Evolutionary conservation across 2,797 vertebrate genomes (phyloP), one percentile per base, ranked within the genome.

Genomic region (Neostethus bicornis): DNA sequence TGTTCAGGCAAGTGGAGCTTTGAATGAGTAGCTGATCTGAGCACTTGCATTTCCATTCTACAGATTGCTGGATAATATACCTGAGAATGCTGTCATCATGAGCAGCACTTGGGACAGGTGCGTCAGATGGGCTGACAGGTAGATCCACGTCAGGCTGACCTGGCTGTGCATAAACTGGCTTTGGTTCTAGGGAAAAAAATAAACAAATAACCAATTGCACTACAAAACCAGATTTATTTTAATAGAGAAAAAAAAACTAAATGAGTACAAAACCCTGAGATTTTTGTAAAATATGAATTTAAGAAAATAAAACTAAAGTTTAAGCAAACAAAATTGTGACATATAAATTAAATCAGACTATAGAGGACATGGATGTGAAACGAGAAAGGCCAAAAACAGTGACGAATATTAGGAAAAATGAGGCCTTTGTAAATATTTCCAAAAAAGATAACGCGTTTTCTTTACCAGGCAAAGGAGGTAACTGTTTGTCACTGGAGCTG

Each of bases 101-200:
- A 51, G 90, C 88, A 25, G 94, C 92, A 44, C 90, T 97, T 61
- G 95, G 95, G 10, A 98, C 91, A 17, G 95, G 94, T 50, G 95
- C 96, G 54, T 98, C 96, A 41, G 96, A 94, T 1, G 96, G 97
- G 80, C 97, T 98, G 64, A 98, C 96, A 4, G 97, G 97, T 44
- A 99, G 92, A 85, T 99, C 97, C 63, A 99, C 97, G 7, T 98
- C 97, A 48, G 97, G 97, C 67, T 99, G 97, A 32, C 97, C 97
- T 54, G 95, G 94, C 80, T 99, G 97, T 68, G 96, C 95, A 81
- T 97, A 99, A 23, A 98, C 95, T 51, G 96, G 96, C 81, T 98
- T 98, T 75, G 96, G 96, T 81, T 99, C 97, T 99, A 81, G 5
- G 50, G 64, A 39, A 68, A 56, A 1, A 68, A 21, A 84, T 66